These are phyloP conservation scores for Chinchilla lanigera DNA, from an alignment of 2,113 vertebrate species.

Conservation along the genomic window DNA sequence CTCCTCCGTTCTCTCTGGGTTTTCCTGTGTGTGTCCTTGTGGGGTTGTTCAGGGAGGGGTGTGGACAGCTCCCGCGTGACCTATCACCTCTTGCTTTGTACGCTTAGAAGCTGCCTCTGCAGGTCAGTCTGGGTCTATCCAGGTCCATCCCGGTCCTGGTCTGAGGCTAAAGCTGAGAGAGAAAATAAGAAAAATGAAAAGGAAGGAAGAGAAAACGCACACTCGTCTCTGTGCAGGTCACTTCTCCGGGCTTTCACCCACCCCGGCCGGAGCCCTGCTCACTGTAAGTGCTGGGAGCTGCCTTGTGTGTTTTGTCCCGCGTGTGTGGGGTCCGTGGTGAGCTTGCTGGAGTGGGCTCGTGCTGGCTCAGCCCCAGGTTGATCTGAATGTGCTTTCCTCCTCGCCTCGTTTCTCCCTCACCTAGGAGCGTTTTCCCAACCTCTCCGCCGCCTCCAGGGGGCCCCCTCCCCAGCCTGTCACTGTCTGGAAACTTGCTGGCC, in stretches of 20 bases:
- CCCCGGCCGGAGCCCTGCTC: not conserved
- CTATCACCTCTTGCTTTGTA: not conserved
- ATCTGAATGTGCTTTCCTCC: not conserved
- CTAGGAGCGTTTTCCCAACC: not conserved
- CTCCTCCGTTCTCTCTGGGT: not conserved
- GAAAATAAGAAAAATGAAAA: not conserved
- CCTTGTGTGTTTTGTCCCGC: not conserved
- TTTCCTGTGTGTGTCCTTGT: not conserved
- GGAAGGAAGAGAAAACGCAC: not conserved
- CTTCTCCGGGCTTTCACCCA: not conserved
- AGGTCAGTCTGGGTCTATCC: no score
- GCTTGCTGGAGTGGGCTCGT: not conserved
- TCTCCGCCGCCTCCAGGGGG: not conserved
- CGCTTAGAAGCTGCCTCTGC: not conserved
- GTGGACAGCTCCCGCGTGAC: rapidly evolving
- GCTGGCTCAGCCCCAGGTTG: rapidly evolving
- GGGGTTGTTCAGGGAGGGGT: rapidly evolving
- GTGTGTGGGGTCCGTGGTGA: no score
- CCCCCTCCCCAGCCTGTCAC: no score
- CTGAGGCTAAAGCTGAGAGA: not conserved
- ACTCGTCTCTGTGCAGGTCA: rapidly evolving
- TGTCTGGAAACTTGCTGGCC: no score
- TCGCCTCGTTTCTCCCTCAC: not conserved
- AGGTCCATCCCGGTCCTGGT: not conserved
- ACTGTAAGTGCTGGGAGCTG: not conserved